phyloP scores from a whole-genome alignment of 2,888 invertebrate species.

The Xestia c-nigrum region DNA sequence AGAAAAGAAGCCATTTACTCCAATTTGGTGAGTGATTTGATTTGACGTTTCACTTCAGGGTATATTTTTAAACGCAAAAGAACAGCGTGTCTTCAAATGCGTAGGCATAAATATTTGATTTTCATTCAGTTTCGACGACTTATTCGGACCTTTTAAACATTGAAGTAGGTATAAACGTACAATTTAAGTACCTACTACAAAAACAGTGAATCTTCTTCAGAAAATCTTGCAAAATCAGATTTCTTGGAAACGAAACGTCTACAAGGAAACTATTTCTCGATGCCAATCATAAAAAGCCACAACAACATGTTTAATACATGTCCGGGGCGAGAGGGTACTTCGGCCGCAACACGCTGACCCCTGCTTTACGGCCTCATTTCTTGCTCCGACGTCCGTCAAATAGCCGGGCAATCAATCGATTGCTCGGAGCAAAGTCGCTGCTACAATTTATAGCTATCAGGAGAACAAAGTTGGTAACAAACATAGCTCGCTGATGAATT shows the following conservation, averaged over 20 bases:
- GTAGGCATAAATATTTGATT: background rate
- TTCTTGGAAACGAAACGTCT: background rate
- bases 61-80: constrained; percentile 19
- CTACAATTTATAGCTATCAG: constrained; percentile 78
- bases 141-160: too few species aligned
- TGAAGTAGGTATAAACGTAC: too few species aligned
- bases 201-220: background rate
- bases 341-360: constrained; percentile 41
- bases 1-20: constrained; percentile 58
- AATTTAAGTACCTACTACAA: background rate
- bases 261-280: constrained; percentile 9
- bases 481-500: constrained; percentile 79
- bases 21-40: constrained; percentile 59
- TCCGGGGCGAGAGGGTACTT: background rate
- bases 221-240: background rate
- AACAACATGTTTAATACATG: constrained; percentile 51
- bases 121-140: background rate
- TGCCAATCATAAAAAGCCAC: constrained; percentile 44
- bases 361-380: constrained; percentile 31
- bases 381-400: constrained; percentile 52
- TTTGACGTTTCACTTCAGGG: constrained; percentile 35
- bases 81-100: background rate
- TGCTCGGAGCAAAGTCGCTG: constrained; percentile 48
- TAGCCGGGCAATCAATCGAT: constrained; percentile 63
- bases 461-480: constrained; percentile 83